phyloP scores from a whole-genome alignment of 1,140 invertebrate species.

The Lucilia cuprina region DNA sequence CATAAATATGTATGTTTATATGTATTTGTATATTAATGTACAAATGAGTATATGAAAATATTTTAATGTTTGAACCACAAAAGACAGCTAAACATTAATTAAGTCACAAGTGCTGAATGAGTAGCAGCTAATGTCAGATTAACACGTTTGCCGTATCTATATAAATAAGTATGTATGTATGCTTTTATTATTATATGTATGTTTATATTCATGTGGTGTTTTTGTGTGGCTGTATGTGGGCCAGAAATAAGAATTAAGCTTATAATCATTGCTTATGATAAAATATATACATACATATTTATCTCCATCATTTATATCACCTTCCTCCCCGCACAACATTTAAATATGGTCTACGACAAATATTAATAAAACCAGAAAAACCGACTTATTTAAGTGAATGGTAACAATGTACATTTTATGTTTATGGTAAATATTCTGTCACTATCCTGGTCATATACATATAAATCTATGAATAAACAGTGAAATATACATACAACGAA shows the following conservation, averaged over 20 bases:
- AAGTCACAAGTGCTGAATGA: constrained; percentile 23
- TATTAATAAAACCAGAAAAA: too few species aligned
- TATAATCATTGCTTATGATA: background rate
- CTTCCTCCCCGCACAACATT: too few species aligned
- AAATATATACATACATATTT: background rate
- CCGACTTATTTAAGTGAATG: too few species aligned
- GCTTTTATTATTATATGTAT: background rate
- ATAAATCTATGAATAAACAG: too few species aligned
- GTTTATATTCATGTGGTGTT: background rate
- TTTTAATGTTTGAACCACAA: constrained; percentile 1
- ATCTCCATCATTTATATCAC: too few species aligned
- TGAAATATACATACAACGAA: too few species aligned
- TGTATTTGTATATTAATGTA: background rate
- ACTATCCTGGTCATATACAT: too few species aligned
- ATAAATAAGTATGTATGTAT: background rate
- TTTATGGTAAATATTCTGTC: too few species aligned
- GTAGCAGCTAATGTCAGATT: constrained; percentile 20
- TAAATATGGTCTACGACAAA: too few species aligned
- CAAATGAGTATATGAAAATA: constrained; percentile 7
- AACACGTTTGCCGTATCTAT: background rate
- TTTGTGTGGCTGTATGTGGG: background rate
- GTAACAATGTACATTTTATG: too few species aligned
- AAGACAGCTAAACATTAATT: constrained; percentile 25
- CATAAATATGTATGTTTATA: background rate
- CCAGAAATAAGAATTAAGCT: background rate